Conservation (phyloP, 2,113 vertebrate genomes). For the Picathartes gymnocephalus region DNA sequence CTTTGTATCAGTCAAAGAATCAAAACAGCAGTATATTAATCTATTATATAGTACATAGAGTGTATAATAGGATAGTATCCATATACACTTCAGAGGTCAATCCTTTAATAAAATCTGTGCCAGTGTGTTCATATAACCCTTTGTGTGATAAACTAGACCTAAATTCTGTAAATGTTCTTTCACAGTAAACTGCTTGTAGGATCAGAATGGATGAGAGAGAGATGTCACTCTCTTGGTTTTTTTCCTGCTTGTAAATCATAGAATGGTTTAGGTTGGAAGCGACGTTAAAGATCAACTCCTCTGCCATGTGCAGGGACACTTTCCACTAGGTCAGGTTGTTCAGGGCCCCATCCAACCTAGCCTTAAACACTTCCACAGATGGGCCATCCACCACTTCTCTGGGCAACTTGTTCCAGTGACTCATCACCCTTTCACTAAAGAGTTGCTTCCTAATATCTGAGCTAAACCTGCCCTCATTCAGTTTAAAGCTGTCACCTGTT, state of each 20-base stretch:
- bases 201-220: neutral
- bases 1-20: neutral
- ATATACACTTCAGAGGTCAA: neutral
- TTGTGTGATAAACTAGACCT: neutral
- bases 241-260: neutral
- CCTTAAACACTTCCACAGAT: neutral
- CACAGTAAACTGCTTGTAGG: neutral
- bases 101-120: neutral
- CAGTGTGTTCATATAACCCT: neutral
- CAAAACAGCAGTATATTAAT: neutral
- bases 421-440: neutral
- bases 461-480: neutral
- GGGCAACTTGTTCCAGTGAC: accelerated
- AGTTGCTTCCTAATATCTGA: neutral
- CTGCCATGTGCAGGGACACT: neutral
- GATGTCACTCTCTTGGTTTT: neutral
- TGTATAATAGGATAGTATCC: neutral
- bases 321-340: neutral
- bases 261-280: neutral
- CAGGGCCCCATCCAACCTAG: neutral
- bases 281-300: neutral
- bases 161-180: neutral
- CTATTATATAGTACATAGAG: neutral
- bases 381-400: neutral
- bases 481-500: neutral